Conservation (phyloP, 1,140 invertebrate species). For the Drepana arcuata region DNA sequence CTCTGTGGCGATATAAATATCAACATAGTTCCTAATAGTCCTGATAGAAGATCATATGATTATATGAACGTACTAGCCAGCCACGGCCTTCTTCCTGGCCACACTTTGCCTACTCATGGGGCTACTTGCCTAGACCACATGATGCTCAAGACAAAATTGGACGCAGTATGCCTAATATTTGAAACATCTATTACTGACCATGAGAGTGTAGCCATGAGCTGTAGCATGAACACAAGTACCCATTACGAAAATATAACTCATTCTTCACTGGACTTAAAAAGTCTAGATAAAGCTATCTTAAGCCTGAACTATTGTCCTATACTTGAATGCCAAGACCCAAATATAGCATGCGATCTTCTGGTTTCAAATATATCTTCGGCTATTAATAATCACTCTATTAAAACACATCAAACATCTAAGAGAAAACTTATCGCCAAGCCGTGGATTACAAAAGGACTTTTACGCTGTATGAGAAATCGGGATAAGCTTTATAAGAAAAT, state of each 20-base stretch:
- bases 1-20: slow-evolving; percentile 18
- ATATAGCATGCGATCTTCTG: not conserved
- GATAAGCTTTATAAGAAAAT: slow-evolving; percentile 6
- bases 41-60: not conserved
- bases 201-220: not conserved
- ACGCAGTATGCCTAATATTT: not conserved
- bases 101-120: slow-evolving; percentile 7
- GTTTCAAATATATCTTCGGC: not conserved
- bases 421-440: not conserved
- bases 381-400: not conserved
- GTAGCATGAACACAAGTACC: not conserved
- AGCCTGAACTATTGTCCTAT: not conserved
- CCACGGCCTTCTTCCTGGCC: slow-evolving; percentile 8
- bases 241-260: not conserved
- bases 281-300: not conserved
- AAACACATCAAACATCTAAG: not conserved
- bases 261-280: not conserved
- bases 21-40: slow-evolving; percentile 3
- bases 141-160: slow-evolving; percentile 5
- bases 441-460: not conserved
- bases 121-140: slow-evolving; percentile 13
- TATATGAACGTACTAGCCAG: slow-evolving; percentile 13
- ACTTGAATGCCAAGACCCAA: not conserved
- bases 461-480: slow-evolving; percentile 2
- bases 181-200: not conserved